Evolutionary conservation across 2,113 vertebrate species (phyloP), one percentile per base, ranked within the genome.

Genomic region (Taurulus bubalis): DNA sequence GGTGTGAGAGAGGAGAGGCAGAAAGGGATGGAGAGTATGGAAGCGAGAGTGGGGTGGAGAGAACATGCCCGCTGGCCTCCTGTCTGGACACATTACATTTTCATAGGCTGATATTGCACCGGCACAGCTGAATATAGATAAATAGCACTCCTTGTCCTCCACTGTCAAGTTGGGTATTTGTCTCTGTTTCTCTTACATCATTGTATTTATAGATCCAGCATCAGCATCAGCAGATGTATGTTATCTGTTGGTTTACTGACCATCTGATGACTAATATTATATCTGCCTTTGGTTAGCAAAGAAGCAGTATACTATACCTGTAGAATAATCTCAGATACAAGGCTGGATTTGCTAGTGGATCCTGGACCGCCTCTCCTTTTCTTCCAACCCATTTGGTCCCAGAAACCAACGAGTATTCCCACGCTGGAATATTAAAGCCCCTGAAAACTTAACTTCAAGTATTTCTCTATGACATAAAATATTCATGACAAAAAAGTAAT

Each of bases 41-140:
- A 51, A 58, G 58, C n/a, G 32, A 78, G 60, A 63, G 77, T 15
- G 73, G 79, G 84, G 77, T 85, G 79, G 87, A 82, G 85, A 79
- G 84, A 87, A 90, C 85, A 88, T 87, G 87, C 91, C 91, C 85
- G 82, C 89, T 88, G 89, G 91, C 87, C 73, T 86, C 79, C 85
- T 94, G 94, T 94, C 92, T 92, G 82, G 73, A 90, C 89, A 82
- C 89, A 92, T 93, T 91, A 93, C 77, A 20, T 77, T 88, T 84
- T 79, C 77, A 68, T 65, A 24, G 76, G 79, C 80, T 83, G 87
- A 89, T 82, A 70, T 56, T 7, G 28, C 71, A 85, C 81, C 68
- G 70, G 70, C 75, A 74, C 66, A 22, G 89, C 87, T 82, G 84
- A 85, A 79, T 73, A 74, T 77, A 90, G 87, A 90, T 85, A 81